Base-by-base conservation (phyloP, 2,888 invertebrate species). In the Anarsia innoxiella region DNA sequence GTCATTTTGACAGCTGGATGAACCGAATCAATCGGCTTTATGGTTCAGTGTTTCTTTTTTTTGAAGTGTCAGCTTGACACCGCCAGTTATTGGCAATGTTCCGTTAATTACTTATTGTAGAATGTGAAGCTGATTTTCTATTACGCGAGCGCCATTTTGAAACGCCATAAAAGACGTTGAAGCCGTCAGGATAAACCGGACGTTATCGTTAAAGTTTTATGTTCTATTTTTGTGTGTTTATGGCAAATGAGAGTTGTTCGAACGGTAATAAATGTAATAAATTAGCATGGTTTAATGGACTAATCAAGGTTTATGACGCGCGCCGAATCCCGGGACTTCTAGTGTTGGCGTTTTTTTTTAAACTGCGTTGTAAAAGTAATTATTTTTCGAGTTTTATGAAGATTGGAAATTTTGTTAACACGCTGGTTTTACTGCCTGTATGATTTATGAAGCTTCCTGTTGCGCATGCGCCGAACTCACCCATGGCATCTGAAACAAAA, bases 401-500 rank as follows among this genome's bases (percentile, higher is more conserved):
- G 79, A 83, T 83, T 84, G 83, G 78, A 80, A 74, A 71, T 77
- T 77, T 69, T 70, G 77, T 77, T 70, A 70, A 67, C 70, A 70
- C 67, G 66, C 11, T 56, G 49, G 57, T 62, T 79, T 79, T 72
- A 70, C 59, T 52, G 56, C 53, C 41, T 47, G 43, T 38, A 44
- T 82, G 82, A 83, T 82, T 83, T 82, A 83, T 64, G 67, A 40
- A 37, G 57, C 64, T 74, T 72, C 74, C 70, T 69, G 66, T 56
- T 58, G 57, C 49, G 43, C 45, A 41, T 41, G 31, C 48, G 49
- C 3, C 23, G 28, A 78, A 89, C 91, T 91, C 88, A 92, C 91
- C 91, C 89, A 91, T 90, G 77, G 91, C 91, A 88, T 91, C 91
- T 92, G 91, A 68, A 91, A 91, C 90, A 91, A 88, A 87, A 70